Base-by-base conservation (phyloP, 2,113 vertebrate genomes). In the Atractosteus spatula region DNA sequence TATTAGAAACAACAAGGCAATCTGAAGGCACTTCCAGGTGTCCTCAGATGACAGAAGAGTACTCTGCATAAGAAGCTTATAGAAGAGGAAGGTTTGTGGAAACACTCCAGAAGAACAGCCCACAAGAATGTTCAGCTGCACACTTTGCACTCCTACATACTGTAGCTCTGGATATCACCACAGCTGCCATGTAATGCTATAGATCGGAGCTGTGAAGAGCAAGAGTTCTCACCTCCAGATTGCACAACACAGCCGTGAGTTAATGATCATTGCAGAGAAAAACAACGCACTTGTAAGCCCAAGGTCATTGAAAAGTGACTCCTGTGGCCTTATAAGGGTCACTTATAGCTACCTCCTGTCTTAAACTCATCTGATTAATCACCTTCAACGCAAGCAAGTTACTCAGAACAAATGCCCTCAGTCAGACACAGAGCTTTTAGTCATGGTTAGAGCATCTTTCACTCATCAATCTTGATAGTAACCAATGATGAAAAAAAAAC, bases 231-330 rank as follows among this genome's bases (percentile, higher is more conserved):
- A 51, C 47, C 8, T 10, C 47, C 47, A 7, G 47, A 10, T 65
- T 77, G 63, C 16, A 41, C 68, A 16, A 44, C 42, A 14, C 42
- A 6, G 11, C 72, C 47, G 17, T 43, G 71, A 62, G 54, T 51
- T 72, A 68, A 78, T 74, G 67, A 62, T 69, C 74, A 78, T 71
- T 74, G 55, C 79, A 77, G 75, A 68, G 68, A 72, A 67, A 62
- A 51, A 51, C 47, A 10, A 2, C 8, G 47, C 47, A 51, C 62
- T 73, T 66, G 65, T 14, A 55, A 63, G 79, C 64, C 14, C 66
- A 16, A 65, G 78, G 78, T 85, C 76, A 79, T 64, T 7, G 76
- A 77, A 75, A 55, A 64, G 47, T 8, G 16, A 70, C 71, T 29
- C 17, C 51, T 62, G 69, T 59, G 70, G 71, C 66, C 75, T 62